A percentile compares a stretch with the other conserved stretches of the same genome.
These are phyloP conservation scores for Drosophila kuntzei DNA, from an alignment of 2,888 invertebrate species.

Conservation along the genomic window DNA sequence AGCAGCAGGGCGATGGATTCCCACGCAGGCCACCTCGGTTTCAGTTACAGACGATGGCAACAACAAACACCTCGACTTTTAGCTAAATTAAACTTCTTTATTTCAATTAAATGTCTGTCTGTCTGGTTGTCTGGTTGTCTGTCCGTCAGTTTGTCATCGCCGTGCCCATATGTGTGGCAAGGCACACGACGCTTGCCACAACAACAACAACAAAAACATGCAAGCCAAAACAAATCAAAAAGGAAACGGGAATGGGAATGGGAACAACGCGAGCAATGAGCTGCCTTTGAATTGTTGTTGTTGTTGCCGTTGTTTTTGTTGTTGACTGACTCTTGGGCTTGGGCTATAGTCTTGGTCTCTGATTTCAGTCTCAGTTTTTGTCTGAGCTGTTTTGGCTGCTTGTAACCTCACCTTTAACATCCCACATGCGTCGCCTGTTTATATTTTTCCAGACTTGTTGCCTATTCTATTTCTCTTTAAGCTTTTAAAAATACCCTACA, in stretches of 20 bases:
- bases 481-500: constrained; percentile 51
- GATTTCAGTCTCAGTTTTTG: constrained; percentile 16
- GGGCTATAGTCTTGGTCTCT: constrained; percentile 45
- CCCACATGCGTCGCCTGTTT: constrained; percentile 79
- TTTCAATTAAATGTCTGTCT: constrained; percentile 71
- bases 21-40: constrained; percentile 60
- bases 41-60: constrained; percentile 30
- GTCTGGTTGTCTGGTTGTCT: constrained; percentile 40
- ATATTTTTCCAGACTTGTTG: constrained; percentile 41
- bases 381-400: constrained; percentile 51
- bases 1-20: constrained; percentile 48
- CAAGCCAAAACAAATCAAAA: constrained; percentile 52
- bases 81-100: constrained; percentile 79
- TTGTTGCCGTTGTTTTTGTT: constrained; percentile 11
- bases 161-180: constrained; percentile 77
- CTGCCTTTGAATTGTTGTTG: constrained; percentile 24
- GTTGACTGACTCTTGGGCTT: constrained; percentile 46
- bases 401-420: constrained; percentile 84
- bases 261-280: constrained; percentile 78
- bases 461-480: constrained; percentile 47
- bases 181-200: constrained; percentile 64
- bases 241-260: constrained; percentile 60
- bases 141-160: constrained; percentile 74
- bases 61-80: constrained; percentile 71
- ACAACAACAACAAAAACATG: background rate